A percentile compares a stretch with the other conserved stretches of the same genome.
phyloP scores from a whole-genome alignment of 2,113 vertebrate species.

The Lanius ludovicianus region DNA sequence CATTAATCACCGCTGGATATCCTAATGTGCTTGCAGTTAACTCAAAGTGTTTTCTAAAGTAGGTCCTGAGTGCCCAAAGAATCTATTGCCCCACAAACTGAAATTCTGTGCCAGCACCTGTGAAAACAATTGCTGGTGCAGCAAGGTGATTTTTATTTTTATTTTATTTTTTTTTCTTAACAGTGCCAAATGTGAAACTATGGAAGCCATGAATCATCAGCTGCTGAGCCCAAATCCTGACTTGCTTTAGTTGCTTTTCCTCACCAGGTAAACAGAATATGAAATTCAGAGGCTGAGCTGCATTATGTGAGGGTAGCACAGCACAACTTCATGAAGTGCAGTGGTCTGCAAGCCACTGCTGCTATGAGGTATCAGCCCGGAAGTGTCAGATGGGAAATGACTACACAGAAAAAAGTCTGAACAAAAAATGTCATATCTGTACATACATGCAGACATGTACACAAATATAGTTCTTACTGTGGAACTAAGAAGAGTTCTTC shows the following conservation, averaged over 20 bases:
- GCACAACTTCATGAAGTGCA: accelerated
- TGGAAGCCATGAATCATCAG: accelerated
- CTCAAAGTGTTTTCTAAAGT: not conserved
- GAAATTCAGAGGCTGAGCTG: not conserved
- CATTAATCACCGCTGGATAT: not conserved
- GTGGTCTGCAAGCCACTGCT: not conserved
- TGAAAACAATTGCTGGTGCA: not conserved
- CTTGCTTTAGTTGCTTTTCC: not conserved
- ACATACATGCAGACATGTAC: too few relatives aligned
- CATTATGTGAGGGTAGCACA: not conserved
- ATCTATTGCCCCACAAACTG: not conserved
- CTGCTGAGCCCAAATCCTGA: not conserved
- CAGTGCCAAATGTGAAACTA: not conserved
- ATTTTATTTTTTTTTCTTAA: not conserved
- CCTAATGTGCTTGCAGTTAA: not conserved
- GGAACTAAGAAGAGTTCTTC: not conserved
- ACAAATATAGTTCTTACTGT: not conserved
- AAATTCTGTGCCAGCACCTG: not conserved
- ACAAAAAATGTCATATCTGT: not conserved
- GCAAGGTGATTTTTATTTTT: not conserved
- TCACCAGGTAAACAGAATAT: not conserved
- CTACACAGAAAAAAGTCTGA: not conserved
- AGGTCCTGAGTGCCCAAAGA: not conserved
- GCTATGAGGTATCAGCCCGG: not conserved
- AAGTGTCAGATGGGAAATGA: not conserved